phyloP scores from a whole-genome alignment of 2,113 vertebrate species.

The Hippocampus comes region DNA sequence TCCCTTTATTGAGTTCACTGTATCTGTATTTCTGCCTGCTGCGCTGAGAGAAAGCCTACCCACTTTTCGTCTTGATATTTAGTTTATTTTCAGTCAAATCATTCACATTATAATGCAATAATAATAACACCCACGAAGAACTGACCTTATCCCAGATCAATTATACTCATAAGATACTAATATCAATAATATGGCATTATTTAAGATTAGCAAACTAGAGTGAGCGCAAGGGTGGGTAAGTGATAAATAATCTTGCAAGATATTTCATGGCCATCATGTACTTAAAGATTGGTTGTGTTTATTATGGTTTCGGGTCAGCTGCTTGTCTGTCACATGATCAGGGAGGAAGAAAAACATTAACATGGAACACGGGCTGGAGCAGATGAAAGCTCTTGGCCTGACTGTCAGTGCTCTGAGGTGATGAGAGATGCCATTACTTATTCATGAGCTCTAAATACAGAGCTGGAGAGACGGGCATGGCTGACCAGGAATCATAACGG shows the following conservation, averaged over 20 bases:
- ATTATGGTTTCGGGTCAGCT: constrained; percentile 69
- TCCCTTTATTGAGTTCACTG: constrained; percentile 18
- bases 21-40: constrained; percentile 8
- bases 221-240: constrained; percentile 21
- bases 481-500: constrained; percentile 58
- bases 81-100: not conserved
- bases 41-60: not conserved
- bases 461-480: constrained; percentile 68
- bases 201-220: constrained; percentile 25
- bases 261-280: constrained; percentile 47
- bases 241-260: constrained; percentile 42
- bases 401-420: constrained; percentile 68
- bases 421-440: constrained; percentile 70
- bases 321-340: constrained; percentile 73
- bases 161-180: not conserved
- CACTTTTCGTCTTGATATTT: constrained; percentile 8
- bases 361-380: constrained; percentile 68
- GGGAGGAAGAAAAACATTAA: constrained; percentile 71
- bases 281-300: constrained; percentile 55
- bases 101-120: not conserved
- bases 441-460: constrained; percentile 73
- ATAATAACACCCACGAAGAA: not conserved
- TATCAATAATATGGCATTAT: not conserved
- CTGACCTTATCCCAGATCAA: not conserved
- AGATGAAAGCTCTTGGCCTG: constrained; percentile 69